phyloP scores from a whole-genome alignment of 1,140 invertebrate species.

The Panulirus ornatus region DNA sequence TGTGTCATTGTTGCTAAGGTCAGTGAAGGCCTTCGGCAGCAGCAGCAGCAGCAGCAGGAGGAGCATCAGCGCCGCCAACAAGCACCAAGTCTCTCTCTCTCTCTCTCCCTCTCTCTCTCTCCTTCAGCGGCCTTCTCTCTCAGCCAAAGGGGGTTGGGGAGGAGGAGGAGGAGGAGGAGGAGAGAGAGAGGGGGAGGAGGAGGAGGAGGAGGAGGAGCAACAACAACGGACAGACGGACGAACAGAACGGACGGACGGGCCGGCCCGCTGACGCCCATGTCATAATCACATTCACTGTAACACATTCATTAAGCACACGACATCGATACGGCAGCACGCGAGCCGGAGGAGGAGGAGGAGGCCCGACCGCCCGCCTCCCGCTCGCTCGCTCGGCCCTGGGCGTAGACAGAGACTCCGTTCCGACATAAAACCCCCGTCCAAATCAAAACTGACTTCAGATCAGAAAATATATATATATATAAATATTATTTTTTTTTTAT shows the following conservation, averaged over 20 bases:
- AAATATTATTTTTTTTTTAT: neutral
- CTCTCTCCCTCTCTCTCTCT: conserved; percentile 16
- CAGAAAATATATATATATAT: neutral
- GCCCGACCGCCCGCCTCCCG: neutral
- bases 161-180: no score
- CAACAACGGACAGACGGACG: no score
- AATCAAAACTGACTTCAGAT: conserved; percentile 30
- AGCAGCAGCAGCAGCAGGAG: no score
- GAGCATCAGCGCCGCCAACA: no score
- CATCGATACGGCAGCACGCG: conserved; percentile 51
- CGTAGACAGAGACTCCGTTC: no score
- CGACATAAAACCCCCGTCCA: neutral
- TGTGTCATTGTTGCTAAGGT: no score
- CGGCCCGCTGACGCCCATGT: conserved; percentile 11
- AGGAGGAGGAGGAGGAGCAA: no score
- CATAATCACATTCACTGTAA: conserved; percentile 65
- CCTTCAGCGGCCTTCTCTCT: neutral
- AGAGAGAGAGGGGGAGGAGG: neutral
- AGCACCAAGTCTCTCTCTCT: neutral
- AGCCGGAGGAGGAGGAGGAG: no score
- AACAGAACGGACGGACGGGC: no score
- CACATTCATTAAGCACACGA: conserved; percentile 51
- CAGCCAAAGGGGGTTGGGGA: no score
- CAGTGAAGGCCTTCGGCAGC: no score
- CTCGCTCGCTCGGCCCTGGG: conserved; percentile 14